phyloP scores from a whole-genome alignment of 2,888 invertebrate species.

The Chloroclystis v-ata region DNA sequence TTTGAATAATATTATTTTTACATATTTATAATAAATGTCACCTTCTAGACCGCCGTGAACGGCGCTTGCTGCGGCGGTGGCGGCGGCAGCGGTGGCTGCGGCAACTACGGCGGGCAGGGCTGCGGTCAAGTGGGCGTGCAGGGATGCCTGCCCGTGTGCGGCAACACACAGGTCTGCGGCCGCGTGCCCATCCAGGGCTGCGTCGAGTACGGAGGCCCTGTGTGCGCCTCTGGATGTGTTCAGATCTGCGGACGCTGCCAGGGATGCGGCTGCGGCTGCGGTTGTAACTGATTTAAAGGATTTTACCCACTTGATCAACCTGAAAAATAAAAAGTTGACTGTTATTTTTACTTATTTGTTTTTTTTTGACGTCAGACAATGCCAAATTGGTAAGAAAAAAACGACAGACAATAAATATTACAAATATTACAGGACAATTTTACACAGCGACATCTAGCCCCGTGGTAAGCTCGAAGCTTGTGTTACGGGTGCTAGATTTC shows the following conservation, averaged over 20 bases:
- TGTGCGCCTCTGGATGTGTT: conserved; percentile 45
- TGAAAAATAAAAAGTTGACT: no score
- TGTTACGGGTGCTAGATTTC: no score
- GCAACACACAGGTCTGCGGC: conserved; percentile 39
- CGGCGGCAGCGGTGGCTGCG: conserved; percentile 24
- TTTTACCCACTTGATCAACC: no score
- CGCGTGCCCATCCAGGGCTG: conserved; percentile 45
- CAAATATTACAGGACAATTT: no score
- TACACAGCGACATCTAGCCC: no score
- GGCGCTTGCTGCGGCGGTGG: conserved; percentile 17
- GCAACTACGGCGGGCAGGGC: conserved; percentile 35
- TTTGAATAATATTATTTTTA: no score
- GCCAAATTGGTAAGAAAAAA: no score
- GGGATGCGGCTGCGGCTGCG: conserved; percentile 38
- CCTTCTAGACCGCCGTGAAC: not conserved
- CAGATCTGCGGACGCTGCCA: conserved; percentile 43
- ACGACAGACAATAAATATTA: no score
- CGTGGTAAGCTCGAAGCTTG: no score
- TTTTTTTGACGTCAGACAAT: no score
- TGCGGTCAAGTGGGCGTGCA: conserved; percentile 38
- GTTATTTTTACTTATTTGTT: no score
- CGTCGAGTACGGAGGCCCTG: conserved; percentile 42
- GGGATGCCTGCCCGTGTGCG: conserved; percentile 44
- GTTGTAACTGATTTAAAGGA: not conserved
- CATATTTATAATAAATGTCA: not conserved